Evolutionary conservation across 2,113 vertebrate genomes (phyloP).

Genomic region (Muntiacus muntjak): DNA sequence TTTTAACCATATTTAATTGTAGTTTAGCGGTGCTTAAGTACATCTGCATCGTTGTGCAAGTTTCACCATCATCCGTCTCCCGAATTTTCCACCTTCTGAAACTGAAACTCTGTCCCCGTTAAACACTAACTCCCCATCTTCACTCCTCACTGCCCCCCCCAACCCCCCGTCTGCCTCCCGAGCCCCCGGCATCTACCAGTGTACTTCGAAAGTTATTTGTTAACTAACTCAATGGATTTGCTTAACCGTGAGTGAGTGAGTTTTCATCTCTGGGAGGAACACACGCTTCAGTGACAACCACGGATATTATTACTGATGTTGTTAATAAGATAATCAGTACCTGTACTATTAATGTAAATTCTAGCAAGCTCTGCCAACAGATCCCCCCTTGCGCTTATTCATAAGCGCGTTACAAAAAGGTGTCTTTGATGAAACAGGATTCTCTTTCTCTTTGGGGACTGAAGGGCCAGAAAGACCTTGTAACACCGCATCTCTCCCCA

Average conservation of each 20-base stretch:
- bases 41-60: fast-evolving
- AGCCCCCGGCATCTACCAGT: fast-evolving
- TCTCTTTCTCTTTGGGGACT: not conserved
- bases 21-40: not conserved
- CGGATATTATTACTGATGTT: not conserved
- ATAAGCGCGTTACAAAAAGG: not conserved
- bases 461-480: not conserved
- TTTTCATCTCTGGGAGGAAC: not conserved
- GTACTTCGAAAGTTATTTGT: not conserved
- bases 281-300: not conserved
- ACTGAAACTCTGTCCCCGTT: not conserved
- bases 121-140: not conserved
- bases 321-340: not conserved
- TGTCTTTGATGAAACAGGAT: not conserved
- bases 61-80: not conserved
- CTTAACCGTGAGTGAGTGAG: no score
- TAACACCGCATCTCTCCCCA: fast-evolving
- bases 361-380: not conserved
- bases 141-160: not conserved
- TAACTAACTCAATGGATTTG: not conserved
- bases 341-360: not conserved
- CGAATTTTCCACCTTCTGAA: not conserved
- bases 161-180: not conserved
- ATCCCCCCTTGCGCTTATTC: not conserved
- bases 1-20: not conserved